These are phyloP conservation scores for Dromius quadrimaculatus DNA, from an alignment of 2,888 invertebrate species.

Conservation along the genomic window DNA sequence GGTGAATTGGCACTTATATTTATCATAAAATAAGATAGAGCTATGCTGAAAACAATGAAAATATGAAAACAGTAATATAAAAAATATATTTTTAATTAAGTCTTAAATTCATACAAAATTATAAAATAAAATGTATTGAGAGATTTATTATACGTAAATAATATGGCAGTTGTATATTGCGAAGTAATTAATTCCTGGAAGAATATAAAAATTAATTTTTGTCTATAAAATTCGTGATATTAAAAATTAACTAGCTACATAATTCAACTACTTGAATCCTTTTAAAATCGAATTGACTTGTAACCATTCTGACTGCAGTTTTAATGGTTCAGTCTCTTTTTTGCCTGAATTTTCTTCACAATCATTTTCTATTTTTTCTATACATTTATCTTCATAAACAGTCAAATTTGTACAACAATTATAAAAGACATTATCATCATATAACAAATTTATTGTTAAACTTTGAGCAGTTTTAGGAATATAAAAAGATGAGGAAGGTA, in stretches of 20 bases:
- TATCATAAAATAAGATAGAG: too few species aligned
- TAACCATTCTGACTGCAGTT: conserved; percentile 66
- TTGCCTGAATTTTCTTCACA: not conserved
- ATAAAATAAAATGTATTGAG: conserved; percentile 10
- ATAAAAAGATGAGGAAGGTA: conserved; percentile 59
- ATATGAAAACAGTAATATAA: too few species aligned
- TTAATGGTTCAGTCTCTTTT: conserved; percentile 38
- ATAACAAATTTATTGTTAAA: conserved; percentile 59
- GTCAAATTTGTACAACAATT: conserved; percentile 62
- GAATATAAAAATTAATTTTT: not conserved
- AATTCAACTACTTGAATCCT: conserved; percentile 69
- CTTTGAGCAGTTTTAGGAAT: conserved; percentile 58
- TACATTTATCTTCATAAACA: conserved; percentile 59
- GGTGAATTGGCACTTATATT: too few species aligned
- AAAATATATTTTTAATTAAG: too few species aligned
- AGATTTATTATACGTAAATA: not conserved
- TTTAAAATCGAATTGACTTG: conserved; percentile 70
- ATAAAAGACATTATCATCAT: conserved; percentile 54
- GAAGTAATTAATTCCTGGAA: not conserved
- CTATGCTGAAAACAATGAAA: too few species aligned
- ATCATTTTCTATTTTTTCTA: conserved; percentile 14
- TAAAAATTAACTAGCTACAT: conserved; percentile 3
- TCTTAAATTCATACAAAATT: too few species aligned
- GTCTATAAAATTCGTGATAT: conserved; percentile 1
- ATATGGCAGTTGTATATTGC: conserved; percentile 32